Evolutionary conservation across 2,797 vertebrate genomes (phyloP).

Genomic region (Argentina silus): DNA sequence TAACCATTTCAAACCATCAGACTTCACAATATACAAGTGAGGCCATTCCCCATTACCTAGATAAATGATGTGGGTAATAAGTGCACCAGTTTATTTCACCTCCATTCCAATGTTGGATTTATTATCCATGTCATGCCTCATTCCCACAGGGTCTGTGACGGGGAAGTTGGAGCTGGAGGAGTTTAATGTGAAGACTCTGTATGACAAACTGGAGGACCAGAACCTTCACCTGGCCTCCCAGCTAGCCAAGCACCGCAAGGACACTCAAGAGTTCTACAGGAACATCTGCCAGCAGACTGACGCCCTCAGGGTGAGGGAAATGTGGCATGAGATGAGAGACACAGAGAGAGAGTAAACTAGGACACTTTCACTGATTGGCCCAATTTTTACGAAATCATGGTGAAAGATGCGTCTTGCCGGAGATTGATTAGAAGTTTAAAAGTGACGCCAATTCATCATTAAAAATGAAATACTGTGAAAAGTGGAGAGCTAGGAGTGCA

Average conservation of each 20-base stretch:
- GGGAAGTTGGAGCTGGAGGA: constrained; percentile 80
- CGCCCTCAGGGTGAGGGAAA: constrained; percentile 76
- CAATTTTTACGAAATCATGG: too few species aligned
- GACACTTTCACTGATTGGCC: too few species aligned
- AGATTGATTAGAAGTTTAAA: too few species aligned
- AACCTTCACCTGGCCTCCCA: constrained; percentile 89
- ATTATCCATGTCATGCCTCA: constrained; percentile 27
- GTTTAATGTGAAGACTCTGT: constrained; percentile 90
- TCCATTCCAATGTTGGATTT: constrained; percentile 16
- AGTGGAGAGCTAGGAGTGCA: too few species aligned
- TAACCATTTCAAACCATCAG: constrained; percentile 49
- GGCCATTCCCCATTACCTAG: constrained; percentile 33
- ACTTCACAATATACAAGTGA: constrained; percentile 45
- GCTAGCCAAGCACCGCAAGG: constrained; percentile 85
- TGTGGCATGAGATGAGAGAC: not conserved
- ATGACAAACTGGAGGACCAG: constrained; percentile 94
- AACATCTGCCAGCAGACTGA: constrained; percentile 82
- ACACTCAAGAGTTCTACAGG: constrained; percentile 84
- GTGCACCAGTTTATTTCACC: constrained; percentile 38
- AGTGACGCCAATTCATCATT: too few species aligned
- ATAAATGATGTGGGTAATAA: constrained; percentile 57
- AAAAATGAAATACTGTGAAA: too few species aligned
- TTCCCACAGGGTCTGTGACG: constrained; percentile 60
- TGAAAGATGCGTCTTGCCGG: too few species aligned
- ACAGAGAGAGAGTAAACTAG: too few species aligned